These are phyloP conservation scores for Pitangus sulphuratus DNA, from an alignment of 2,797 vertebrate species.

Conservation along the genomic window DNA sequence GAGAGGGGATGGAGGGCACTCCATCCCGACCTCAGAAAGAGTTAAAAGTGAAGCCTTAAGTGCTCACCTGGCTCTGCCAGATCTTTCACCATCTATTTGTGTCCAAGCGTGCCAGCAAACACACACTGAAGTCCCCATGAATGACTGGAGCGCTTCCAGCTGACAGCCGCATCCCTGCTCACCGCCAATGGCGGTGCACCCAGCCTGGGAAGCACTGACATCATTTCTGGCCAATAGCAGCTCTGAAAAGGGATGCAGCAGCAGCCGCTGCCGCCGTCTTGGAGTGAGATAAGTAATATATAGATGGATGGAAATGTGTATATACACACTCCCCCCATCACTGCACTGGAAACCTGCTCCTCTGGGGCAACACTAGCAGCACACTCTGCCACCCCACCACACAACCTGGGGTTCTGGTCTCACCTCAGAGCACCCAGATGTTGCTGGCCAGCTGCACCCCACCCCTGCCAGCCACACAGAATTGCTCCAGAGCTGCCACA, in stretches of 20 bases:
- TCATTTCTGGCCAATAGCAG: constrained; percentile 93
- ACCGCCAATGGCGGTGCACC: constrained; percentile 83
- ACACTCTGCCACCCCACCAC: fast-evolving
- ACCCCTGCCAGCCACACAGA: neutral
- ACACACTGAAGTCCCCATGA: constrained; percentile 82
- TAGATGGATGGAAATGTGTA: constrained; percentile 59
- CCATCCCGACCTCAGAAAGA: neutral
- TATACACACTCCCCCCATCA: neutral
- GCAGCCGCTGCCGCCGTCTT: constrained; percentile 66
- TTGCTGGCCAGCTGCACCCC: constrained; percentile 15
- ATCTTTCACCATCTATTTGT: constrained; percentile 54
- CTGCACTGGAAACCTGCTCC: neutral
- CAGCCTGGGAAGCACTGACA: constrained; percentile 90
- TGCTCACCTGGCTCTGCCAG: constrained; percentile 44
- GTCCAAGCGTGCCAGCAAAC: constrained; percentile 51
- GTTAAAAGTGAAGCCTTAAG: constrained; percentile 58
- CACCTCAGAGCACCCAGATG: neutral
- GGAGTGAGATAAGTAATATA: constrained; percentile 69
- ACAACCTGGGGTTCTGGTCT: neutral
- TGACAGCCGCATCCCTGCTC: constrained; percentile 82
- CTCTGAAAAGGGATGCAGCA: constrained; percentile 82
- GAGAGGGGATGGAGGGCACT: neutral
- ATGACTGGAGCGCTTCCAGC: constrained; percentile 89
- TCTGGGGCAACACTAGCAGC: neutral
- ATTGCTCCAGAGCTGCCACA: constrained; percentile 37